Conservation (phyloP, 1,140 invertebrate species). For the Achatina immaculata region DNA sequence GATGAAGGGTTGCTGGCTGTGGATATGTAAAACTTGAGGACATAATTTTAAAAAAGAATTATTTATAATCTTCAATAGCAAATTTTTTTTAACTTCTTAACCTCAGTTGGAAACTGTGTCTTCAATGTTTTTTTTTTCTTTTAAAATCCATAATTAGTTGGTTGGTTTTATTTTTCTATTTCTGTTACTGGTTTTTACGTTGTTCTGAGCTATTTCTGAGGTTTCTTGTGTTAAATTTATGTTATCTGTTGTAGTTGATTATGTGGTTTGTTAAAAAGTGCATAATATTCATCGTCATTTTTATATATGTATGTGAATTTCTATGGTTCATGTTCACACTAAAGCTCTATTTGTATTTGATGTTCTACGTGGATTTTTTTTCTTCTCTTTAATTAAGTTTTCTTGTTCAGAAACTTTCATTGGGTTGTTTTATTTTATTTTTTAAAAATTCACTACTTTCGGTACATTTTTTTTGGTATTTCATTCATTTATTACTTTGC, state of each 20-base stretch:
- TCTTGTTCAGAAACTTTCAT: background rate
- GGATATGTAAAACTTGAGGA: slow-evolving; percentile 31
- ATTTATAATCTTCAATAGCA: slow-evolving; percentile 22
- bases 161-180: background rate
- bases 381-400: background rate
- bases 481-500: no score
- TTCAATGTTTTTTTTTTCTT: background rate
- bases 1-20: background rate
- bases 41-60: slow-evolving; percentile 18
- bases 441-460: background rate
- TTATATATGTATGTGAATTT: slow-evolving; percentile 13
- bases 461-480: no score
- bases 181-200: background rate
- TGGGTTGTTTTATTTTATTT: slow-evolving; percentile 5
- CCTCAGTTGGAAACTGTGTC: background rate
- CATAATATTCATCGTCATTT: slow-evolving; percentile 36
- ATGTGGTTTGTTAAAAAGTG: background rate
- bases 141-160: slow-evolving; percentile 1
- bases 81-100: slow-evolving; percentile 9
- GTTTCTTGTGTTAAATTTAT: background rate
- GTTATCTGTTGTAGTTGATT: background rate
- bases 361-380: slow-evolving; percentile 12
- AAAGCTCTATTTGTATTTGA: slow-evolving; percentile 13
- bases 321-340: slow-evolving; percentile 30
- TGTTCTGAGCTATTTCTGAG: background rate